These are phyloP conservation scores for Eucera pruinosa DNA, from an alignment of 2,888 invertebrate genomes.

Conservation along the genomic window DNA sequence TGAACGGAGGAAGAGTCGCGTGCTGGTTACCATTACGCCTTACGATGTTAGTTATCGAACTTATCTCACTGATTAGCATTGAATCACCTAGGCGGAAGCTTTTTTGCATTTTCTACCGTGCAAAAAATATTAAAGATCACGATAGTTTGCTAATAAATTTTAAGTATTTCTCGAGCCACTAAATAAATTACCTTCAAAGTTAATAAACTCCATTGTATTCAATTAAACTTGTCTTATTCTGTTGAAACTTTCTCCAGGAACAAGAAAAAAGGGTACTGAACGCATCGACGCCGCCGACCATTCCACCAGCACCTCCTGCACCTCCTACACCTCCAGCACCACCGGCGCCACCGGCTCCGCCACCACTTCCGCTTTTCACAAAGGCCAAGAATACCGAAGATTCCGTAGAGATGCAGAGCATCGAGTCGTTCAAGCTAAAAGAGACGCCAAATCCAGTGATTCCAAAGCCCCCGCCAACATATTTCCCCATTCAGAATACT, in stretches of 20 bases:
- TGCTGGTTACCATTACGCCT: slow-evolving; percentile 78
- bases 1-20: slow-evolving; percentile 61
- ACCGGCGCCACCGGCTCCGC: slow-evolving; percentile 75
- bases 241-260: slow-evolving; percentile 68
- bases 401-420: slow-evolving; percentile 90
- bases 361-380: slow-evolving; percentile 71
- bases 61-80: slow-evolving; percentile 13
- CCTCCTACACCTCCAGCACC: slow-evolving; percentile 56
- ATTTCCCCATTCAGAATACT: slow-evolving; percentile 85
- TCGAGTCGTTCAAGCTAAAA: slow-evolving; percentile 90
- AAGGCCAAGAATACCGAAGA: slow-evolving; percentile 83
- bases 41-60: slow-evolving; percentile 76
- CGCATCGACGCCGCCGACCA: slow-evolving; percentile 20
- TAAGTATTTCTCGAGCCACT: too few relatives aligned
- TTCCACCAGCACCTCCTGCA: slow-evolving; percentile 49
- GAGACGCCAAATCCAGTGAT: slow-evolving; percentile 87
- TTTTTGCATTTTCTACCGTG: too few relatives aligned
- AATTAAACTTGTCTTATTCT: slow-evolving; percentile 13
- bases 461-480: slow-evolving; percentile 89
- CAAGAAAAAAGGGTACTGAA: slow-evolving; percentile 77
- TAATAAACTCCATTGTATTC: background rate
- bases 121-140: too few relatives aligned
- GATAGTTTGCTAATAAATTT: too few relatives aligned
- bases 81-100: background rate
- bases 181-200: background rate